Evolutionary conservation across 1,140 invertebrate species (phyloP), one percentile per base, ranked within the genome.

Genomic region (Drosophila nigromelanica): DNA sequence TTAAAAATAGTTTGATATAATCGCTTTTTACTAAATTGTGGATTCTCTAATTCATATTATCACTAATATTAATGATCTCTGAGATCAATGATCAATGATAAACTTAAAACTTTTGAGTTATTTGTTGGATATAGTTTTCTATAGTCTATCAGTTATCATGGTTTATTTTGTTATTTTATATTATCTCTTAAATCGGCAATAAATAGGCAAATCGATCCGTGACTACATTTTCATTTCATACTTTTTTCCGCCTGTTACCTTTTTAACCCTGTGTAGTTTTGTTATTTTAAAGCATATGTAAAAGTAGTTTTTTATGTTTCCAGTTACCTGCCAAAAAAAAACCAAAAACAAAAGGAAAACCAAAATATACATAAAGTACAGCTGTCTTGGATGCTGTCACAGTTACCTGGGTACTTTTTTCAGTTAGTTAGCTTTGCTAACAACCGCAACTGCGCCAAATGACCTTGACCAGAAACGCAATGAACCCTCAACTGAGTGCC

Each of bases 381-480:
- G 15, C 58, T 43, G 30, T 18, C n/a, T 63, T 5, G 27, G 27
- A 27, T 27, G 27, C 27, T 27, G 47, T 37, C 54, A 60, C 47
- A 59, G 43, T 78, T 73, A 60, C 43, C 72, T 72, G 18, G 11
- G 43, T 74, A 75, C 60, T 50, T 71, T 81, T 78, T 72, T 71
- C 75, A 87, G 63, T 55, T 59, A 67, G 61, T 63, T 81, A 56
- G 62, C 45, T 56, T 63, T 60, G 64, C 39, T 69, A 78, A 75
- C 66, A 52, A 76, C 66, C 48, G 60, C 51, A 72, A 72, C 51
- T 59, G 45, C 27, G 15, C n/a, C 50, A 43, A 72, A 61, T 79
- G 83, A 79, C 82, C 82, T 87, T 87, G 82, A 82, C 83, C 82
- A 82, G 68, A 40, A 76, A 87, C 78, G 72, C 72, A 89, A 71